Conservation (phyloP, 1,140 invertebrate species). For the Bombus breviceps region DNA sequence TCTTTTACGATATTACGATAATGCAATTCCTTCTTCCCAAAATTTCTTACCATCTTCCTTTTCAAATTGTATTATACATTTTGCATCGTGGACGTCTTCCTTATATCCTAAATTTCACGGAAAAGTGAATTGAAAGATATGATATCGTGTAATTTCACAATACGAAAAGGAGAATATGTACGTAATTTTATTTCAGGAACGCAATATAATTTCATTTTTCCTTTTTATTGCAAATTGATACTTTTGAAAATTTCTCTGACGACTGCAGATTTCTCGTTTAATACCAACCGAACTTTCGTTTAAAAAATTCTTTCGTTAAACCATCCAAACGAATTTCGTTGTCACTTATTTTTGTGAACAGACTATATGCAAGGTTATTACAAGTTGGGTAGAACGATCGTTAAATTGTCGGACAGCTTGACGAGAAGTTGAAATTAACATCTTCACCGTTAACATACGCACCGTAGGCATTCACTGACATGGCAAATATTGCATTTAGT, state of each 20-base stretch:
- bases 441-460: background rate
- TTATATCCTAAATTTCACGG: background rate
- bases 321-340: background rate
- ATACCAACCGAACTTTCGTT: too few species aligned
- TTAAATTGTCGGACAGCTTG: background rate
- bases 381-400: background rate
- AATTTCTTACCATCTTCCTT: background rate
- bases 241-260: background rate
- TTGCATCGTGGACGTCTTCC: background rate
- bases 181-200: background rate
- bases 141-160: background rate
- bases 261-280: too few species aligned
- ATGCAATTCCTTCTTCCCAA: background rate
- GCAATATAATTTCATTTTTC: background rate
- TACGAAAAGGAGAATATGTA: background rate
- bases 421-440: constrained; percentile 40
- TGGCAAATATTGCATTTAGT: constrained; percentile 44
- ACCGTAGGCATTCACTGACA: background rate
- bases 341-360: too few species aligned
- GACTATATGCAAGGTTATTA: too few species aligned
- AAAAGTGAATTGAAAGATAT: background rate
- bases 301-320: background rate
- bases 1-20: background rate
- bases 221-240: background rate
- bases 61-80: background rate